These are phyloP conservation scores for Strix uralensis DNA, from an alignment of 2,113 vertebrate genomes.

Conservation along the genomic window DNA sequence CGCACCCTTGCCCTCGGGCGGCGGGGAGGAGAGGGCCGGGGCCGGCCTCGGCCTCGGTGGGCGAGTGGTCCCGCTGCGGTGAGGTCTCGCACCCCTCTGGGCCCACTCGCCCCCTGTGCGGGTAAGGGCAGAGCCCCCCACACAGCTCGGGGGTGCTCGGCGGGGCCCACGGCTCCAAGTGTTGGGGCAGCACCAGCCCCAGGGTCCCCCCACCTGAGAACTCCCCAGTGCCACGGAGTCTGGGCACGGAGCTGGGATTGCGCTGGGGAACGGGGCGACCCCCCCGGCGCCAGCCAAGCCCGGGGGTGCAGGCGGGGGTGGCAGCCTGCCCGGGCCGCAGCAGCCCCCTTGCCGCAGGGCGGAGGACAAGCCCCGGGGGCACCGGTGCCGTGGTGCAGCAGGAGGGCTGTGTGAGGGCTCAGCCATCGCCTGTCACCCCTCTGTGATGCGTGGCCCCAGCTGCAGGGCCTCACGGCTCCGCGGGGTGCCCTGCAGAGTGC, in stretches of 20 bases:
- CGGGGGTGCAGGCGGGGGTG: not conserved
- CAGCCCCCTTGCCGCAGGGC: not conserved
- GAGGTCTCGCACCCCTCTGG: not conserved
- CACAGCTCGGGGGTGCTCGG: too few species aligned
- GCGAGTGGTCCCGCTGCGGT: too few species aligned
- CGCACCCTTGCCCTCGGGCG: not conserved
- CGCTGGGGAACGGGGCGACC: too few species aligned
- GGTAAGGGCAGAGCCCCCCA: not conserved
- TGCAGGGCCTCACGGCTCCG: not conserved
- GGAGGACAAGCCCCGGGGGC: not conserved
- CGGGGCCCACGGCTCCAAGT: not conserved
- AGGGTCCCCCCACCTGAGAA: not conserved
- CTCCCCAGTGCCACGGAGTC: accelerated
- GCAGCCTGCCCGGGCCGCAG: not conserved
- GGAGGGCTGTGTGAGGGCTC: not conserved
- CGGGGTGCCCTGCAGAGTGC: too few species aligned
- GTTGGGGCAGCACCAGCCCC: not conserved
- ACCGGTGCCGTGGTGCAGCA: not conserved
- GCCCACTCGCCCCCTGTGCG: not conserved
- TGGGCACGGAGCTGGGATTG: not conserved
- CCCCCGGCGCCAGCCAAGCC: accelerated
- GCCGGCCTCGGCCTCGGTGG: too few species aligned
- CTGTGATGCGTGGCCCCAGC: too few species aligned
- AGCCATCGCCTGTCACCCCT: too few species aligned
- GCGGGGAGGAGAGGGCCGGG: too few species aligned